These are phyloP conservation scores for Machaerirhynchus nigripectus DNA, from an alignment of 2,113 vertebrate species.

Conservation along the genomic window DNA sequence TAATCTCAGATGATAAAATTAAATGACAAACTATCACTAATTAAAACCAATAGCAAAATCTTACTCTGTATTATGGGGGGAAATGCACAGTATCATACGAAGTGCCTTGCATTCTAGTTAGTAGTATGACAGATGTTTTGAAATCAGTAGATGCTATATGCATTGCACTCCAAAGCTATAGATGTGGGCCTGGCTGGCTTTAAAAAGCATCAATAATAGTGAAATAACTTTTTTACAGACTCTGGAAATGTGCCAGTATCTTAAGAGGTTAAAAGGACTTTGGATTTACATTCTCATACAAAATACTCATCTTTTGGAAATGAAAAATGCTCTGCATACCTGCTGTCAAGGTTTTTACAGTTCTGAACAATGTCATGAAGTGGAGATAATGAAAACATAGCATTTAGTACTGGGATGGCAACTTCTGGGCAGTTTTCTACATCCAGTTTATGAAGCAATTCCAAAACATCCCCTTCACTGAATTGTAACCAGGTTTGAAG, in stretches of 20 bases:
- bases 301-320: not conserved
- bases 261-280: not conserved
- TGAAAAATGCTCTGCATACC: conserved; percentile 67
- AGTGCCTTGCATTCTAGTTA: not conserved
- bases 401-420: conserved; percentile 76
- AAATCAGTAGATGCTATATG: not conserved
- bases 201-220: not conserved
- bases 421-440: conserved; percentile 91
- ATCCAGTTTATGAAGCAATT: conserved; percentile 90
- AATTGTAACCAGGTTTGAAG: conserved; percentile 86
- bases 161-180: not conserved
- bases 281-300: not conserved
- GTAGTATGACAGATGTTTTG: not conserved
- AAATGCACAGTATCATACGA: not conserved
- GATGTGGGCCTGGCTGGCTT: not conserved
- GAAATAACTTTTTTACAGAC: not conserved
- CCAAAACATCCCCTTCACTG: conserved; percentile 80
- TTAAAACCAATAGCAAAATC: not conserved
- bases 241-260: not conserved
- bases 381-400: conserved; percentile 76
- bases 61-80: not conserved
- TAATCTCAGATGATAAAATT: not conserved
- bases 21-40: not conserved
- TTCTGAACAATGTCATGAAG: conserved; percentile 75
- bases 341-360: conserved; percentile 73